A percentile compares a stretch with the other conserved stretches of the same genome.
phyloP scores from a whole-genome alignment of 2,113 vertebrate genomes.

The Pteropus alecto region DNA sequence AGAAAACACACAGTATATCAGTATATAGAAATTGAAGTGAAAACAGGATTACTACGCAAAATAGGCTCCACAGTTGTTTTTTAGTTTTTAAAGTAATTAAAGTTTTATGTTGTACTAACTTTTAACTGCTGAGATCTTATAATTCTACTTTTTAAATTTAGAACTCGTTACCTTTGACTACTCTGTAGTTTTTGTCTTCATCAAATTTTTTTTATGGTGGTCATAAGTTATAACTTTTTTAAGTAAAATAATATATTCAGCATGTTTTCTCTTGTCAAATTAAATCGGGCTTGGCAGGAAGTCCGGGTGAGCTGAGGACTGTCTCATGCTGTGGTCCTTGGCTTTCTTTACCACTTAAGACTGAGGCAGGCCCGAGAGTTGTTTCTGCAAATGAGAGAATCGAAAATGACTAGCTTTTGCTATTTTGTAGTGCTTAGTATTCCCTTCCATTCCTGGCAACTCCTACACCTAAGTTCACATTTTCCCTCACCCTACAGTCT shows the following conservation, averaged over 20 bases:
- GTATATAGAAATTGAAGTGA: not conserved
- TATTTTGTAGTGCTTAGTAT: not conserved
- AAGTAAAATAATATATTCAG: not conserved
- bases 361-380: not conserved
- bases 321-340: not conserved
- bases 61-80: not conserved
- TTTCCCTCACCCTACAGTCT: constrained; percentile 82
- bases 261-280: not conserved
- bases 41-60: not conserved
- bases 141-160: not conserved
- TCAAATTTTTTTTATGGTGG: not conserved
- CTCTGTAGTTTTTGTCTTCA: not conserved
- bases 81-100: not conserved
- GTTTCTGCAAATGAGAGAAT: not conserved
- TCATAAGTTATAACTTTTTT: not conserved
- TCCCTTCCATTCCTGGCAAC: not conserved
- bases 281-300: not conserved
- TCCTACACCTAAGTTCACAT: not conserved
- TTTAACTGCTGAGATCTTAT: not conserved
- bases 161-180: not conserved
- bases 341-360: no score
- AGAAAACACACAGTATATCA: not conserved
- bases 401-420: not conserved
- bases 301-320: not conserved
- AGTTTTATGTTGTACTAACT: not conserved